phyloP scores from a whole-genome alignment of 2,888 invertebrate species.

The Perithous albicinctus region DNA sequence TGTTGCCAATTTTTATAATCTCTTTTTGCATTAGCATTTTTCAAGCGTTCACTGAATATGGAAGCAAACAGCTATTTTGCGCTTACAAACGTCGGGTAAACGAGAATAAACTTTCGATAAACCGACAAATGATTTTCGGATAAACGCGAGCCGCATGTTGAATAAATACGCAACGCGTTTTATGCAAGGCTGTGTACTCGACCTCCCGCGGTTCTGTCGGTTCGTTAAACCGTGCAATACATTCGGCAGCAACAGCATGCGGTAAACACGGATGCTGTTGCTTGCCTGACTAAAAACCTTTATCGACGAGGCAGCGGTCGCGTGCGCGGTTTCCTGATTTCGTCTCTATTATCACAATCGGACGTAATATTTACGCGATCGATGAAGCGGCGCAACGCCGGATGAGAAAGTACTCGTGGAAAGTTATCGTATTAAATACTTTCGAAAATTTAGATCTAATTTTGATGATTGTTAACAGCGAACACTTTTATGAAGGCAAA shows the following conservation, averaged over 20 bases:
- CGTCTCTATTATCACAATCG: slow-evolving; percentile 49
- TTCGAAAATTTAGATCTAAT: neutral
- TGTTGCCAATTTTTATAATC: neutral
- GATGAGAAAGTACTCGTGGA: neutral
- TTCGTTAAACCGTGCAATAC: slow-evolving; percentile 52
- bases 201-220: slow-evolving; percentile 48
- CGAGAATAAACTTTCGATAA: slow-evolving; percentile 27
- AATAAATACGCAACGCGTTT: slow-evolving; percentile 37
- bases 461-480: too few relatives aligned
- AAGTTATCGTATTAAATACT: neutral
- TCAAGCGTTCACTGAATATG: neutral
- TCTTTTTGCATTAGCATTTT: too few relatives aligned
- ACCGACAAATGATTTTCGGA: slow-evolving; percentile 33
- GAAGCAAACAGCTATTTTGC: neutral
- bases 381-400: neutral
- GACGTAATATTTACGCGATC: neutral
- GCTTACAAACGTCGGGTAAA: slow-evolving; percentile 9
- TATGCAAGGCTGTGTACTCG: slow-evolving; percentile 43
- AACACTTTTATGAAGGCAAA: neutral
- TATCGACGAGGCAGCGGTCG: slow-evolving; percentile 44
- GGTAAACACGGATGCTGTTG: slow-evolving; percentile 3
- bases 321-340: slow-evolving; percentile 57
- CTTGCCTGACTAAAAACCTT: slow-evolving; percentile 44
- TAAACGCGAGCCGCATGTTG: slow-evolving; percentile 19
- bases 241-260: slow-evolving; percentile 28